Base-by-base conservation (phyloP, 1,140 invertebrate species). In the Charaxes varanes region DNA sequence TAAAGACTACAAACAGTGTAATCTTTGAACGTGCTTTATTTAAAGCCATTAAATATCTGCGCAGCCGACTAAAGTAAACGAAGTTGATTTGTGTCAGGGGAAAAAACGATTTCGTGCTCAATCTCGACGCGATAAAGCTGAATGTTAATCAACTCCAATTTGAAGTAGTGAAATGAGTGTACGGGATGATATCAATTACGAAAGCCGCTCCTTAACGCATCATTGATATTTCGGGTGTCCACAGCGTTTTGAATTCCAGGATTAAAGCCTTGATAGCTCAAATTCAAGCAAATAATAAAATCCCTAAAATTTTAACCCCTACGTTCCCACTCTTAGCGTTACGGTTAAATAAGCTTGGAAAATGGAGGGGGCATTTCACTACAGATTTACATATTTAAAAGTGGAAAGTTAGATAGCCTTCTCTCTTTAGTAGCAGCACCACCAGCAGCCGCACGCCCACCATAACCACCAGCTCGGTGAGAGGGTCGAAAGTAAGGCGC, bases 381-480 rank as follows among this genome's bases (percentile, higher is more conserved):
- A n/a, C n/a, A n/a, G n/a, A n/a, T n/a, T n/a, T n/a, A n/a, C n/a
- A n/a, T n/a, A n/a, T n/a, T n/a, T n/a, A n/a, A n/a, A n/a, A n/a
- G n/a, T n/a, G n/a, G n/a, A n/a, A n/a, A n/a, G n/a, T n/a, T n/a
- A n/a, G n/a, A n/a, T n/a, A n/a, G n/a, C n/a, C n/a, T n/a, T n/a
- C n/a, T n/a, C n/a, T n/a, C n/a, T n/a, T n/a, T n/a, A n/a, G n/a
- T n/a, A n/a, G n/a, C n/a, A n/a, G 15, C 70, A 71, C 19, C 65
- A 76, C 47, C 64, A 70, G 7, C 66, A 70, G 38, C 63, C 72
- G 31, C 70, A 72, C 55, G 74, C 57, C 6, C 54, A 58, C 44
- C 62, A 74, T 26, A 55, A 65, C 36, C 64, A 73, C 27, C 69
- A 65, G 41, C 31, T 52, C 22, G 64, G 53, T 52, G 34, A 56